Evolutionary conservation across 2,797 vertebrate genomes (phyloP), one percentile per base, ranked within the genome.

Genomic region (Fistularia commersonii): DNA sequence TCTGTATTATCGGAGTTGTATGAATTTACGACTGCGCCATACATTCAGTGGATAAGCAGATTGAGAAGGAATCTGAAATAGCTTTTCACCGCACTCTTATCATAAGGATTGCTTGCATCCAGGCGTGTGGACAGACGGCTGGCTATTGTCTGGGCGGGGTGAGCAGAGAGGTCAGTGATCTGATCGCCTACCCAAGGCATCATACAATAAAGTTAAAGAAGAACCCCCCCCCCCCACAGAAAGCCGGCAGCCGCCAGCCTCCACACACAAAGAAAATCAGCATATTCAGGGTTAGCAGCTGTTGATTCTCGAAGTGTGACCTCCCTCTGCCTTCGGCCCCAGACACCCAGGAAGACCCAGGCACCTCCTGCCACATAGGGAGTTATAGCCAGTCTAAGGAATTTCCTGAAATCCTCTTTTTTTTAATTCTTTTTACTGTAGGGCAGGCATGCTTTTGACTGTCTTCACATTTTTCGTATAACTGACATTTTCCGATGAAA

Each of bases 201-300:
- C 34, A 46, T 65, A 77, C 76, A 83, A 80, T 77, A 39, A 72
- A 53, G 57, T 64, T 62, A 65, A 66, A 72, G 66, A 64, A 15
- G 12, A 7, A 44, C 46, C 31, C 8, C 8, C 37, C 54, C 33
- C 45, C 42, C 32, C 37, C n/a, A n/a, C n/a, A n/a, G 42, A 44
- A 55, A 68, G 42, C 36, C 11, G 41, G 58, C 75, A 85, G 78
- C 75, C 64, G 51, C 65, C 72, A 41, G 65, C 59, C 73, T 68
- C 31, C 0, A 7, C 37, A 11, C 70, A 90, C 87, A 90, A 89
- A 87, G 74, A 66, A 68, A 80, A 85, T 82, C 79, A 72, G 39
- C 81, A 79, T 83, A 78, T 84, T 80, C 77, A 74, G 68, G 81
- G 73, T 74, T 69, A 80, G 83, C 89, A 91, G 88, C 90, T 90